Percentiles rank a stretch among this genome's conserved stretches.
phyloP scores from a whole-genome alignment of 2,888 invertebrate species.

The Leucophenga montana region DNA sequence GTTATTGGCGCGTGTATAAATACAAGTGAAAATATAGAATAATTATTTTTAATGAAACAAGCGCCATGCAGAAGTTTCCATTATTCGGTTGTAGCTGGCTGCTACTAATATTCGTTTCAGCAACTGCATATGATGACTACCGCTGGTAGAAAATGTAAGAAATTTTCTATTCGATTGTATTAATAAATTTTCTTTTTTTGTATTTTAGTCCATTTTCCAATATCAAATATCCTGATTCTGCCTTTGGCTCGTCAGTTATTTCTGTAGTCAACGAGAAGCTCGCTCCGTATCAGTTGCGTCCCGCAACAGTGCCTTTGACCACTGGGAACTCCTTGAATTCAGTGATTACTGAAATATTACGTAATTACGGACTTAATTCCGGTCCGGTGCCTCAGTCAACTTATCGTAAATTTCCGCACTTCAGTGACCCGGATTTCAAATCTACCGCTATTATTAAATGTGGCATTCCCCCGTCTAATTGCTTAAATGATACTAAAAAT shows the following conservation, averaged over 20 bases:
- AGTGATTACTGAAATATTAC: conserved; percentile 43
- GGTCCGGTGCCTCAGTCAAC: conserved; percentile 26
- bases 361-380: conserved; percentile 35
- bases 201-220: conserved; percentile 18
- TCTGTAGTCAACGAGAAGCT: conserved; percentile 38
- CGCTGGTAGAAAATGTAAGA: too few relatives aligned
- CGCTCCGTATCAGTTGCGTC: background rate
- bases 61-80: too few relatives aligned
- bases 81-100: too few relatives aligned
- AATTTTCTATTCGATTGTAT: background rate
- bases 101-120: too few relatives aligned
- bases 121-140: too few relatives aligned
- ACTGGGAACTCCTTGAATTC: conserved; percentile 45
- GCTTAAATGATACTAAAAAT: conserved; percentile 54
- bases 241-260: background rate
- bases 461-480: conserved; percentile 55
- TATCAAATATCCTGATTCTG: conserved; percentile 16
- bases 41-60: too few relatives aligned
- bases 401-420: background rate
- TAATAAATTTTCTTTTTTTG: conserved; percentile 17
- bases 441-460: conserved; percentile 47
- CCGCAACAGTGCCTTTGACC: background rate
- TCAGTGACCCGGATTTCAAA: conserved; percentile 25
- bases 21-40: too few relatives aligned
- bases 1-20: too few relatives aligned